phyloP scores from a whole-genome alignment of 2,888 invertebrate species.

The Metellina segmentata region DNA sequence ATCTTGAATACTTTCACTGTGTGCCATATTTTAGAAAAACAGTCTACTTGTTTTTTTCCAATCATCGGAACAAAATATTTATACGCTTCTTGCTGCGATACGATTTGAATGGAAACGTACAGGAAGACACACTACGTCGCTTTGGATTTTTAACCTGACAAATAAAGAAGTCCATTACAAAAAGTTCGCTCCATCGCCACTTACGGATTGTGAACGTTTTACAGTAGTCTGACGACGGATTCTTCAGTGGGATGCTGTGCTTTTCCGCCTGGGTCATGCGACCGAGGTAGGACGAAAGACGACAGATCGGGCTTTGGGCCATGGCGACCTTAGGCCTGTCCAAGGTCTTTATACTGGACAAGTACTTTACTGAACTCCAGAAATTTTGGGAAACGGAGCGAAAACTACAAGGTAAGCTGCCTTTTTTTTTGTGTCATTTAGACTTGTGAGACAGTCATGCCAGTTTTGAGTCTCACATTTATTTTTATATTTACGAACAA shows the following conservation, averaged over 20 bases:
- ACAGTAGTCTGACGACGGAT: slow-evolving; percentile 30
- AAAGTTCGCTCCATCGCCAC: too few species aligned
- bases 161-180: too few species aligned
- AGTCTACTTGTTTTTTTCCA: too few species aligned
- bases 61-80: too few species aligned
- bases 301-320: slow-evolving; percentile 39
- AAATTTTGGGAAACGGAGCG: slow-evolving; percentile 98
- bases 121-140: too few species aligned
- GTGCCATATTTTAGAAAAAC: too few species aligned
- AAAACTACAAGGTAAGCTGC: slow-evolving; percentile 92
- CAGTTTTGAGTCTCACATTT: background rate
- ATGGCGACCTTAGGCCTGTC: slow-evolving; percentile 98
- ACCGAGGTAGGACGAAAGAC: slow-evolving; percentile 30
- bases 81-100: too few species aligned
- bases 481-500: background rate
- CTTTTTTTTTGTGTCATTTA: background rate
- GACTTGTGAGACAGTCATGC: background rate
- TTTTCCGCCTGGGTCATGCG: slow-evolving; percentile 58
- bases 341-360: slow-evolving; percentile 98
- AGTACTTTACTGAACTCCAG: slow-evolving; percentile 97
- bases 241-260: slow-evolving; percentile 19
- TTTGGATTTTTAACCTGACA: too few species aligned
- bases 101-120: too few species aligned
- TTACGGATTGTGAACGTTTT: too few species aligned
- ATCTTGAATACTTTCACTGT: too few species aligned